phyloP scores from a whole-genome alignment of 2,888 invertebrate genomes.

The Ephialtes manifestator region DNA sequence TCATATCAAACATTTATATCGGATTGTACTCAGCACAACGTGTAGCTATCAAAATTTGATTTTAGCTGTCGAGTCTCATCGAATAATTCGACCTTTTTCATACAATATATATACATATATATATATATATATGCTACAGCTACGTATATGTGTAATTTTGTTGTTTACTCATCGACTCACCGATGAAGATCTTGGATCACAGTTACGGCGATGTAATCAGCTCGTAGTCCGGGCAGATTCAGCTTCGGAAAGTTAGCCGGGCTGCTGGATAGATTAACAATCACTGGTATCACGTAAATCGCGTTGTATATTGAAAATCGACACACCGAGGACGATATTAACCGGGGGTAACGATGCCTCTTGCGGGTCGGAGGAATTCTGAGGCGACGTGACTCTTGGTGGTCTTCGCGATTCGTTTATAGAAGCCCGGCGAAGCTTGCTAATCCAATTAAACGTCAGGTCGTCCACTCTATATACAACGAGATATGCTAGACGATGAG shows the following conservation, averaged over 20 bases:
- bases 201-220: conserved; percentile 1
- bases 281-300: conserved; percentile 29
- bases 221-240: not conserved
- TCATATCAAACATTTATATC: not conserved
- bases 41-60: not conserved
- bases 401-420: conserved; percentile 84
- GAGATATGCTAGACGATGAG: not conserved
- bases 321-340: conserved; percentile 27
- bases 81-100: not conserved
- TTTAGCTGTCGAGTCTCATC: not conserved
- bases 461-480: conserved; percentile 49
- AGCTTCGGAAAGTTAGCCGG: not conserved
- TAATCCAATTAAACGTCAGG: conserved; percentile 80
- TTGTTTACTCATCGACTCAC: conserved; percentile 1
- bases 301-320: conserved; percentile 29
- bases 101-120: too few species aligned
- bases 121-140: not conserved
- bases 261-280: conserved; percentile 7
- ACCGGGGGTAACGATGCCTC: conserved; percentile 74
- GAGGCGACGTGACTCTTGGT: conserved; percentile 78
- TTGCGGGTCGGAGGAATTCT: conserved; percentile 78
- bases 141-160: not conserved
- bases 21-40: not conserved
- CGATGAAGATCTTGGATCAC: conserved; percentile 7
- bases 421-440: conserved; percentile 80